Conservation (phyloP, 2,888 invertebrate species). For the Ichneumoninae sp. region DNA sequence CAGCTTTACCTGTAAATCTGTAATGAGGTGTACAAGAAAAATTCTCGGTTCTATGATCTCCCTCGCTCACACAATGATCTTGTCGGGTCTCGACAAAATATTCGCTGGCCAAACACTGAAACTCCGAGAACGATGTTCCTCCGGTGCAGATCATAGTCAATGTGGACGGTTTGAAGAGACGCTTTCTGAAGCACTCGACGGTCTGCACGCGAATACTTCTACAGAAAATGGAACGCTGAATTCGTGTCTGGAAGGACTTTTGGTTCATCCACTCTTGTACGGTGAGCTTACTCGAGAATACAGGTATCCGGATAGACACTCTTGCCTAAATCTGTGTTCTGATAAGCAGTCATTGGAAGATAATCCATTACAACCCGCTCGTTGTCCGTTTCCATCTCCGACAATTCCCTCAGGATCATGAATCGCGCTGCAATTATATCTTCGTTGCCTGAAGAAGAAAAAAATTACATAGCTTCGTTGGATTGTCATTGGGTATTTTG, state of each 20-base stretch:
- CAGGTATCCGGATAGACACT: slow-evolving; percentile 77
- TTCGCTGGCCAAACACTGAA: slow-evolving; percentile 65
- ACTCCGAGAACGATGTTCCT: slow-evolving; percentile 68
- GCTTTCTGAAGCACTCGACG: slow-evolving; percentile 69
- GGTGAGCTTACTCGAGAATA: slow-evolving; percentile 67
- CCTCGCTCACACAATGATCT: slow-evolving; percentile 20
- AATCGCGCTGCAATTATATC: slow-evolving; percentile 80
- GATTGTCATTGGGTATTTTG: neutral
- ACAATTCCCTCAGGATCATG: slow-evolving; percentile 81
- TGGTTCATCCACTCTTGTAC: neutral
- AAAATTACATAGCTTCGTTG: neutral
- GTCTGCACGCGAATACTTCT: slow-evolving; percentile 69
- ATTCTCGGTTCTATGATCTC: slow-evolving; percentile 24
- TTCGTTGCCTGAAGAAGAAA: slow-evolving; percentile 67
- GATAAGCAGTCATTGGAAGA: slow-evolving; percentile 85
- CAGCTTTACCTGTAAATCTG: slow-evolving; percentile 61
- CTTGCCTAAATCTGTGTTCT: slow-evolving; percentile 84
- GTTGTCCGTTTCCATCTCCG: slow-evolving; percentile 82
- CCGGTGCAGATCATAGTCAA: slow-evolving; percentile 75
- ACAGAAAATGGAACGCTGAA: neutral
- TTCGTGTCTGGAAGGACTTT: neutral
- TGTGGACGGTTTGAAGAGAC: slow-evolving; percentile 68
- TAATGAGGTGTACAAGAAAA: slow-evolving; percentile 41
- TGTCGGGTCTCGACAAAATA: slow-evolving; percentile 59
- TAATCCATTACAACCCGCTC: slow-evolving; percentile 84